These are phyloP conservation scores for Passer domesticus DNA, from an alignment of 2,113 vertebrate species.

Conservation along the genomic window DNA sequence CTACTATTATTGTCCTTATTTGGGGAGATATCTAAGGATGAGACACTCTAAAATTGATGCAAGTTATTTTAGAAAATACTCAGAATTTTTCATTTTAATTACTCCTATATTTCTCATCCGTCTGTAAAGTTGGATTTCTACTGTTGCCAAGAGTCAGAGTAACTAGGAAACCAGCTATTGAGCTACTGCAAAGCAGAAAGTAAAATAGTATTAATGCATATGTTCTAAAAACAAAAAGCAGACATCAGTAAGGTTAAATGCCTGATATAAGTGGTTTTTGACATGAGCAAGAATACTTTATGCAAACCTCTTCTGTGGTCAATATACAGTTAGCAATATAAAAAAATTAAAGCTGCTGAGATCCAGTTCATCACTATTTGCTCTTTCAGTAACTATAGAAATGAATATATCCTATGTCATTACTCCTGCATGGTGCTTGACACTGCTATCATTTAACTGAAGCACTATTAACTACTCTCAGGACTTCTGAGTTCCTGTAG, in stretches of 20 bases:
- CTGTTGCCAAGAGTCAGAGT: constrained; percentile 29
- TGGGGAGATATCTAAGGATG: constrained; percentile 3
- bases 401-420: neutral
- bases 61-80: constrained; percentile 41
- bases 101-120: constrained; percentile 36
- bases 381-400: neutral
- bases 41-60: constrained; percentile 33
- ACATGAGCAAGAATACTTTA: neutral
- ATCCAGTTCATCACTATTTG: neutral
- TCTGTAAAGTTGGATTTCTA: constrained; percentile 46
- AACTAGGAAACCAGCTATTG: constrained; percentile 28
- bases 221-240: neutral
- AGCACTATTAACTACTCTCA: neutral
- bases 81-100: constrained; percentile 40
- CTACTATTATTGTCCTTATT: constrained; percentile 30
- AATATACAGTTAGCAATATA: neutral
- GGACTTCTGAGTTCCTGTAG: neutral
- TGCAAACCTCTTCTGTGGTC: neutral
- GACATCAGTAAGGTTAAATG: neutral
- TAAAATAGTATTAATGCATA: neutral
- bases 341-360: neutral
- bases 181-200: neutral
- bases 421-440: neutral
- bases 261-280: neutral
- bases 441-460: neutral